Evolutionary conservation across 2,797 vertebrate species (phyloP), one percentile per base, ranked within the genome.

Genomic region (Agapornis canus): DNA sequence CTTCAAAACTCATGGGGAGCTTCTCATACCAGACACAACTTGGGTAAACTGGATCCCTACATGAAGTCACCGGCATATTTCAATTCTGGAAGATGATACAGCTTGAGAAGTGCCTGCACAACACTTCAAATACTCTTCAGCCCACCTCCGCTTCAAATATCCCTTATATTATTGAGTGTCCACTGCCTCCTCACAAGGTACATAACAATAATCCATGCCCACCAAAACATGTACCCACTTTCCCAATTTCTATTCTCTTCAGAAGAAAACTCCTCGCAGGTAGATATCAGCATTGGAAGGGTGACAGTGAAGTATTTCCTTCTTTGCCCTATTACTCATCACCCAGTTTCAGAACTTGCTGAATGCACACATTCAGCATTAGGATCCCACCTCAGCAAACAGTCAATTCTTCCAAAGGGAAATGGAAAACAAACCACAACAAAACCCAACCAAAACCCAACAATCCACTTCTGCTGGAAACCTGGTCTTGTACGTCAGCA

Each of bases 41-140:
- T 10, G 7, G 29, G 8, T n/a, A 16, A 86, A 82, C 43, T 52
- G 51, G 35, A 77, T 63, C 70, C 51, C 40, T 1, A 61, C 2
- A 9, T 11, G 27, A 85, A 43, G 35, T 56, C n/a, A 77, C 40
- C 51, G 9, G 4, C 43, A 10, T 25, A 15, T 37, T 89, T 51
- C 51, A 63, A n/a, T 82, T 65, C 75, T 76, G 86, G 87, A 86
- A 82, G 42, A 87, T 39, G 16, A 25, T 64, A 64, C 43, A 87
- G 56, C 71, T 72, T 52, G 29, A 95, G 40, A 72, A 79, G 29
- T 35, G 32, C 78, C 45, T 59, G 79, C 65, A 54, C 61, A 75
- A 64, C 76, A 60, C n/a, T 84, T 72, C 42, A 57, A 39, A 72
- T 63, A 42, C 25, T 78, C 59, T 49, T 57, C 60, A 70, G 76